A percentile compares a stretch with the other conserved stretches of the same genome.
Evolutionary conservation across 2,113 vertebrate species (phyloP).

Genomic region (Microcebus jonahi): DNA sequence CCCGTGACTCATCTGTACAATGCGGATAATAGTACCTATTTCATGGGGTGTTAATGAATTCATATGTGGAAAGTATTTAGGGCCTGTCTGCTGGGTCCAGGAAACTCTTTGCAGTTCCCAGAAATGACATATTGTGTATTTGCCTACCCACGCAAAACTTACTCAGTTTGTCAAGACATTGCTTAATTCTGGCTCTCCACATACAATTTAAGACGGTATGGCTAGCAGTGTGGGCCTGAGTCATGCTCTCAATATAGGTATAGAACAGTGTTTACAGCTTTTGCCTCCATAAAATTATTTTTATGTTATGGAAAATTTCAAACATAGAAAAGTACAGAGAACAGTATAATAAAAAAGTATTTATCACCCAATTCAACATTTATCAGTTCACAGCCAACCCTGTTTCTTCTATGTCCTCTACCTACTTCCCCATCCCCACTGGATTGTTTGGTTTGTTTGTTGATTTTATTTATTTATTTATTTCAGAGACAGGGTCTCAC

Average conservation of each 20-base stretch:
- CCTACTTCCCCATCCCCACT: not conserved
- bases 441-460: not conserved
- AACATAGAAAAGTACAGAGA: not conserved
- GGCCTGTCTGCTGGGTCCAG: not conserved
- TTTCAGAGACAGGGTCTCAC: too few relatives aligned
- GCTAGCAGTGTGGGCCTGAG: not conserved
- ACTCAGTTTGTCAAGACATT: not conserved
- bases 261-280: not conserved
- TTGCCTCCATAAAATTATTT: conserved; percentile 11
- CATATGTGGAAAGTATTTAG: not conserved
- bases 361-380: not conserved
- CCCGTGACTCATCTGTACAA: not conserved
- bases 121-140: not conserved
- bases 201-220: not conserved
- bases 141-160: not conserved
- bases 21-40: not conserved
- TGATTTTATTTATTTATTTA: too few relatives aligned
- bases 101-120: not conserved
- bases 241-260: not conserved
- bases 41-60: not conserved
- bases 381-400: not conserved
- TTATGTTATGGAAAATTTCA: not conserved
- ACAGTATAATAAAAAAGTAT: not conserved
- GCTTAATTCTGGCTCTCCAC: not conserved
- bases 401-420: not conserved